Percentiles rank a stretch among this genome's conserved stretches.
These are phyloP conservation scores for Cheilosia variabilis DNA, from an alignment of 2,888 invertebrate genomes.

Conservation along the genomic window DNA sequence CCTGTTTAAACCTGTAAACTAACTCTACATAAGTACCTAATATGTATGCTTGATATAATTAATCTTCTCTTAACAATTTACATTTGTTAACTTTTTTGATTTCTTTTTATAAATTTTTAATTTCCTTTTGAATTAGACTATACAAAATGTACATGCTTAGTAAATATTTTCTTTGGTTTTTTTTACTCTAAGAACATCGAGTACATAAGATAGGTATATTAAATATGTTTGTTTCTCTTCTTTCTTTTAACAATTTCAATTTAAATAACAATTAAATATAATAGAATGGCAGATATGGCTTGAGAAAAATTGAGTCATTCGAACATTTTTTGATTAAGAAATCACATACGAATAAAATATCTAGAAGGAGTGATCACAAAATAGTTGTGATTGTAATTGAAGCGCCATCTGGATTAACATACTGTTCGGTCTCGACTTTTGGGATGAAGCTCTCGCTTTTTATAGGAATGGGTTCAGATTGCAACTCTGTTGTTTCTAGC, in stretches of 20 bases:
- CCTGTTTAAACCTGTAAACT: too few relatives aligned
- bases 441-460: constrained; percentile 78
- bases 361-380: constrained; percentile 80
- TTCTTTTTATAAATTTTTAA: constrained; percentile 31
- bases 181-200: constrained; percentile 41
- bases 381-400: constrained; percentile 82
- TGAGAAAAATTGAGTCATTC: constrained; percentile 62
- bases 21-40: too few relatives aligned
- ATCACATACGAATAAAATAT: constrained; percentile 20
- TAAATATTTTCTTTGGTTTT: constrained; percentile 36
- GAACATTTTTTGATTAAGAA: constrained; percentile 53
- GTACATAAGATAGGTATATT: not conserved
- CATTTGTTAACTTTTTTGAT: constrained; percentile 54
- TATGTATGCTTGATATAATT: not conserved
- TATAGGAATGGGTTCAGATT: constrained; percentile 68
- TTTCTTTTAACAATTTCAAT: constrained; percentile 35
- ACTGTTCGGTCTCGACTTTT: constrained; percentile 81
- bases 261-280: constrained; percentile 47
- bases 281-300: constrained; percentile 72
- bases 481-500: constrained; percentile 47
- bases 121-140: constrained; percentile 27
- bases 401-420: constrained; percentile 81
- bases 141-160: constrained; percentile 64
- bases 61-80: constrained; percentile 11
- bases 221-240: constrained; percentile 30